A percentile compares a stretch with the other conserved stretches of the same genome.
Conservation (phyloP, 1,140 invertebrate species). For the Drosophila tani region DNA sequence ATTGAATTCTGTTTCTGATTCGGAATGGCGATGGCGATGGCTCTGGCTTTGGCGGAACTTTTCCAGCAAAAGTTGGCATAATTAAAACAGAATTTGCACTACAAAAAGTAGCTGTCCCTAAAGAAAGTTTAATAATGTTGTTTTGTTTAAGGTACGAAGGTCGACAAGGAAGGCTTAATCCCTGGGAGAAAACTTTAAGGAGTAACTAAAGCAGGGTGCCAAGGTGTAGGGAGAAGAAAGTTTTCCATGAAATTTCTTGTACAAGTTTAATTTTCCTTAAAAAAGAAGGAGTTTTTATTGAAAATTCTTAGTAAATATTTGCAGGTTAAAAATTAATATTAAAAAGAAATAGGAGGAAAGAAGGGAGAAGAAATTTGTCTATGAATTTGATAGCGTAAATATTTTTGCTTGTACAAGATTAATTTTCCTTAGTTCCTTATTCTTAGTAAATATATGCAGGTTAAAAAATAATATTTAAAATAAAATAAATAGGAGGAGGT, state of each 20-base stretch:
- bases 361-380: background rate
- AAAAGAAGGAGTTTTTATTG: too few relatives aligned
- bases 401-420: background rate
- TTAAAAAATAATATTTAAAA: background rate
- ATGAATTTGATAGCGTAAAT: background rate
- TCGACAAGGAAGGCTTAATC: background rate
- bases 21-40: background rate
- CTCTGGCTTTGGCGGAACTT: background rate
- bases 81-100: conserved; percentile 21
- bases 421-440: background rate
- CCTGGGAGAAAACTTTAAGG: background rate
- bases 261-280: background rate
- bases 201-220: background rate
- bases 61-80: conserved; percentile 11
- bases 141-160: conserved; percentile 13
- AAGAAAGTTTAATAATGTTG: background rate
- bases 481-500: background rate
- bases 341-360: background rate
- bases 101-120: background rate
- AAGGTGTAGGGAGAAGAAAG: background rate
- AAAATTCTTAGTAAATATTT: background rate
- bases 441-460: background rate
- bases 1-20: conserved; percentile 43
- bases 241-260: conserved; percentile 1
- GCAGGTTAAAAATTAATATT: background rate